A percentile compares a stretch with the other conserved stretches of the same genome.
These are phyloP conservation scores for Falco berigora DNA, from an alignment of 2,797 vertebrate genomes.

Conservation along the genomic window DNA sequence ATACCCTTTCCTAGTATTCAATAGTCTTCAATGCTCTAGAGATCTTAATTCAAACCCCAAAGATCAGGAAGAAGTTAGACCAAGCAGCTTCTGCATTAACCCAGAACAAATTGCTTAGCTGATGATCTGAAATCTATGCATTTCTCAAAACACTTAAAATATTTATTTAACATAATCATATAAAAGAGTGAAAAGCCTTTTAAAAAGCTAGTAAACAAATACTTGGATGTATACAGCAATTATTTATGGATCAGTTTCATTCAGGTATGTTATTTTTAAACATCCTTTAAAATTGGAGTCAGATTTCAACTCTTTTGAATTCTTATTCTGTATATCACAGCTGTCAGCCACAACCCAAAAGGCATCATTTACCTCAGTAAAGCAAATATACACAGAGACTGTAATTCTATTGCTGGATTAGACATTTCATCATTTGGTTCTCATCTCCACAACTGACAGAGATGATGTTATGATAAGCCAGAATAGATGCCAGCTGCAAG, in stretches of 20 bases:
- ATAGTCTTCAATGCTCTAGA: neutral
- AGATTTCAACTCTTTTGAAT: neutral
- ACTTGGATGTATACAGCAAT: neutral
- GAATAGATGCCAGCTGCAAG: conserved; percentile 65
- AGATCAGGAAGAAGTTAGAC: neutral
- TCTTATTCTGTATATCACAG: conserved; percentile 1
- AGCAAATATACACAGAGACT: conserved; percentile 29
- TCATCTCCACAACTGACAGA: neutral
- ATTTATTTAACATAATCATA: neutral
- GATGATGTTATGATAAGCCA: conserved; percentile 61
- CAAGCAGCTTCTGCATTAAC: neutral
- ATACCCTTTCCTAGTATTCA: neutral
- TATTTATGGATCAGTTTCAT: neutral
- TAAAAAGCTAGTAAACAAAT: neutral
- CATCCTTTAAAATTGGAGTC: neutral
- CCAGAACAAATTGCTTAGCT: neutral
- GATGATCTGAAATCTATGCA: neutral
- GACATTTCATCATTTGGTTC: conserved; percentile 50
- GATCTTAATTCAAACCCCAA: neutral
- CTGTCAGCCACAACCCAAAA: neutral
- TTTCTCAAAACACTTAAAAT: neutral
- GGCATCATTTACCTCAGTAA: conserved; percentile 28
- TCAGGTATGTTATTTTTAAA: conserved; percentile 19
- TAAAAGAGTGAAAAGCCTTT: neutral
- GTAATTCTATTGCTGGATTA: conserved; percentile 1